Evolutionary conservation across 1,140 invertebrate genomes (phyloP), one percentile per base, ranked within the genome.

Genomic region (Pomacea maculata): DNA sequence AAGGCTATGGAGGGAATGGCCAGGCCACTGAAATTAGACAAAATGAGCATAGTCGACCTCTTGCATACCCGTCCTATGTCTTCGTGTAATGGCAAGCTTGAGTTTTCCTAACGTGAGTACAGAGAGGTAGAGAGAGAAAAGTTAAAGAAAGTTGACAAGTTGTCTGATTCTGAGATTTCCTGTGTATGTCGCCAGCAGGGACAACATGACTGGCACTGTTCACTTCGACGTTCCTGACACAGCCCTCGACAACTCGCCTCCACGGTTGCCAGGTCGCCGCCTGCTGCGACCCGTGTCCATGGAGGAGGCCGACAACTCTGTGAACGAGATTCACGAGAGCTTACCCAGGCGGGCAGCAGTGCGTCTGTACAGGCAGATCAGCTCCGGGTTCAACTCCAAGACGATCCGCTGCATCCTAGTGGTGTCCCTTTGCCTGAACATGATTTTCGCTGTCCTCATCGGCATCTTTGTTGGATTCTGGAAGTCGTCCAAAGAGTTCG

Each of bases 321-420:
- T 78, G n/a, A 78, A 78, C 65, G 77, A 78, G 54, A 78, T 71
- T 65, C 77, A 78, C 67, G 77, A 78, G 21, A 55, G 45, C 9
- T 25, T 78, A 7, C 77, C 77, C 5, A 8, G 77, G 17, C 67
- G 67, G 15, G 77, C 77, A 15, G 77, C 77, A 15, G 77, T 78
- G 45, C 65, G 77, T 45, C 67, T 78, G 45, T 78, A 78, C 77
- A 34, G 77, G 0, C 77, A 78, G 77, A 70, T 78, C 77, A 70
- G 65, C 77, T 71, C 77, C 5, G 77, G 77, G 0, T 78, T 78
- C 77, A 78, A 78, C 67, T 78, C 77, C 65, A 70, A 67, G 54
- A 78, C 77, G 19, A 78, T 78, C 21, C 65, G 77, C 15, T 78
- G 77, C 77, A 68, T 78, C n/a, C 67, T 78, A 45, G 77, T 78